Evolutionary conservation across 2,888 invertebrate species (phyloP).

Genomic region (Ypsolopha sequella): DNA sequence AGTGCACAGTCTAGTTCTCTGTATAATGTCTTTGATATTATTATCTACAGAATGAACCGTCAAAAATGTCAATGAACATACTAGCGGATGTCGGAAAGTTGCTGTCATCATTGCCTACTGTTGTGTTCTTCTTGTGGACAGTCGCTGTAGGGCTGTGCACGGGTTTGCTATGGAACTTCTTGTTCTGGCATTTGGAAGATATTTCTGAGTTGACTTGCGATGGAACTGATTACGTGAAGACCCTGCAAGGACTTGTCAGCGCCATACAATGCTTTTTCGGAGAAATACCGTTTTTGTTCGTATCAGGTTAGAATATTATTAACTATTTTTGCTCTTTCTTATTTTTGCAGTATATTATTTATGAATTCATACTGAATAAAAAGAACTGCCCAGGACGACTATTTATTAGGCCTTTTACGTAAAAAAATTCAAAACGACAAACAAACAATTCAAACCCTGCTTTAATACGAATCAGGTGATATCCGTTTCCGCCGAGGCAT

Average conservation of each 20-base stretch:
- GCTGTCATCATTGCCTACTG: conserved; percentile 74
- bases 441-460: no score
- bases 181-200: conserved; percentile 88
- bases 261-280: conserved; percentile 87
- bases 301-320: conserved; percentile 69
- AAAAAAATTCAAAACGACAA: no score
- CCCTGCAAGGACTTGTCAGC: conserved; percentile 79
- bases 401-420: no score
- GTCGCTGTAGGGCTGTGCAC: conserved; percentile 86
- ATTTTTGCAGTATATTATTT: no score
- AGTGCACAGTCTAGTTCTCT: no score
- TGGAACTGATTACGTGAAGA: conserved; percentile 73
- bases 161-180: conserved; percentile 88
- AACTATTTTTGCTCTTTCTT: no score
- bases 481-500: no score
- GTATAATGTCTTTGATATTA: no score
- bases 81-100: conserved; percentile 77
- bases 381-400: no score
- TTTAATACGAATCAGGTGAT: no score
- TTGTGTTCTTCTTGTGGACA: conserved; percentile 85
- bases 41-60: conserved; percentile 71
- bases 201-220: conserved; percentile 64
- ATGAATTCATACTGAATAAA: no score
- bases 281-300: conserved; percentile 88
- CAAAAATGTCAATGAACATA: conserved; percentile 75